Evolutionary conservation across 2,113 vertebrate genomes (phyloP).

Genomic region (Urocolius indicus): DNA sequence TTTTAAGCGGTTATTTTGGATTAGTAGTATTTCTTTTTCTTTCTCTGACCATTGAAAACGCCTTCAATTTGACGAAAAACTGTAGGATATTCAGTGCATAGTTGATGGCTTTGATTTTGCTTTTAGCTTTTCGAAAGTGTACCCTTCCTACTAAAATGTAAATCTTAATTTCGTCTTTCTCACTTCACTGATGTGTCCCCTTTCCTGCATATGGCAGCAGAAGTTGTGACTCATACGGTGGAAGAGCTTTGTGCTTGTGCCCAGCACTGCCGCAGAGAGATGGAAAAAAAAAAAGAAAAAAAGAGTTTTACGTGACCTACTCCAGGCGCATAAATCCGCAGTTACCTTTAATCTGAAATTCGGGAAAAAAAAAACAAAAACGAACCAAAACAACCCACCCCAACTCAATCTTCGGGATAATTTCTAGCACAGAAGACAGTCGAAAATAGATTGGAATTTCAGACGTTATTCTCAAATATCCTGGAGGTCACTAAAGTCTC

Average conservation of each 20-base stretch:
- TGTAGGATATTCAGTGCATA: not conserved
- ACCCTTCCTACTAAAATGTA: not conserved
- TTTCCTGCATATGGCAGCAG: slow-evolving; percentile 58
- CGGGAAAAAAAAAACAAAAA: too few relatives aligned
- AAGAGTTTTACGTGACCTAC: slow-evolving; percentile 56
- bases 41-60: not conserved
- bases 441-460: slow-evolving; percentile 15
- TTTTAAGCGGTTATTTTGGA: not conserved
- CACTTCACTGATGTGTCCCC: not conserved
- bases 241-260: slow-evolving; percentile 24
- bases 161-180: not conserved
- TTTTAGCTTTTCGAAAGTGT: not conserved
- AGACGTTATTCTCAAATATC: not conserved
- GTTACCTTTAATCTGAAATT: not conserved
- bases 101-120: not conserved
- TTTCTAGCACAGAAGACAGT: not conserved
- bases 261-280: slow-evolving; percentile 58
- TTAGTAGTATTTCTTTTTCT: not conserved
- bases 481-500: not conserved
- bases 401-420: not conserved
- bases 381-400: not conserved
- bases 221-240: slow-evolving; percentile 61
- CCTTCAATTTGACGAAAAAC: not conserved
- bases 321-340: slow-evolving; percentile 31
- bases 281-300: not conserved